Conservation (phyloP, 2,113 vertebrate genomes). For the Megaleporinus macrocephalus region DNA sequence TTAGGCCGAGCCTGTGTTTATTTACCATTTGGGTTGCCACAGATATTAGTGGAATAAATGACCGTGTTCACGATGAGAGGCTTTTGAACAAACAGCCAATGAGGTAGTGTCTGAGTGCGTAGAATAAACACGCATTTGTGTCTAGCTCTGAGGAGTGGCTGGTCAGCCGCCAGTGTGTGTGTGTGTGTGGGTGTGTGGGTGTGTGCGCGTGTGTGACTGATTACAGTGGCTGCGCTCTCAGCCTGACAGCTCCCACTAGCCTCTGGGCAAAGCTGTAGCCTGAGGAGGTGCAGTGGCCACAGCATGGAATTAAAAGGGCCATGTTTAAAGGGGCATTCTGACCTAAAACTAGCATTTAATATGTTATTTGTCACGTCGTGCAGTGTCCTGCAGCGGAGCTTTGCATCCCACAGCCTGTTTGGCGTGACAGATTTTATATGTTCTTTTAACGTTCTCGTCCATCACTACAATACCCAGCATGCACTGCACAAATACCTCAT, state of each 20-base stretch:
- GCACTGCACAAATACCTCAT: too few relatives aligned
- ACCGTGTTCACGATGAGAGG: constrained; percentile 56
- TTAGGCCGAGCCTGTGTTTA: constrained; percentile 43
- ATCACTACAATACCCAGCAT: too few relatives aligned
- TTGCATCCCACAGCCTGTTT: too few relatives aligned
- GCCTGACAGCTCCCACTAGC: constrained; percentile 4
- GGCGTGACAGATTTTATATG: neutral
- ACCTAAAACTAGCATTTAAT: neutral
- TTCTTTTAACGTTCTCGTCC: neutral
- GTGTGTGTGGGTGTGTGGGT: constrained; percentile 28
- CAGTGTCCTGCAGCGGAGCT: neutral
- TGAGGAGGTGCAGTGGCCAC: constrained; percentile 1
- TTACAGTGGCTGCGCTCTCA: constrained; percentile 35
- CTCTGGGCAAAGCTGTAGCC: constrained; percentile 14
- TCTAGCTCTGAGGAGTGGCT: constrained; percentile 62
- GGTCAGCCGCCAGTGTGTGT: constrained; percentile 62
- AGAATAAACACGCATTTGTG: constrained; percentile 74
- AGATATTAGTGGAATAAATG: constrained; percentile 63
- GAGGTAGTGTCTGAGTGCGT: constrained; percentile 73
- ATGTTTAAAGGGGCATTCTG: neutral
- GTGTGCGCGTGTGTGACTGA: constrained; percentile 41
- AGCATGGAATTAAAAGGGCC: constrained; percentile 10
- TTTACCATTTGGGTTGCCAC: constrained; percentile 52
- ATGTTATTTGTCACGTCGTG: neutral
- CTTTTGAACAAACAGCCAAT: constrained; percentile 70